A percentile compares a stretch with the other conserved stretches of the same genome.
Evolutionary conservation across 2,888 invertebrate species (phyloP).

Genomic region (Drosophila merina): DNA sequence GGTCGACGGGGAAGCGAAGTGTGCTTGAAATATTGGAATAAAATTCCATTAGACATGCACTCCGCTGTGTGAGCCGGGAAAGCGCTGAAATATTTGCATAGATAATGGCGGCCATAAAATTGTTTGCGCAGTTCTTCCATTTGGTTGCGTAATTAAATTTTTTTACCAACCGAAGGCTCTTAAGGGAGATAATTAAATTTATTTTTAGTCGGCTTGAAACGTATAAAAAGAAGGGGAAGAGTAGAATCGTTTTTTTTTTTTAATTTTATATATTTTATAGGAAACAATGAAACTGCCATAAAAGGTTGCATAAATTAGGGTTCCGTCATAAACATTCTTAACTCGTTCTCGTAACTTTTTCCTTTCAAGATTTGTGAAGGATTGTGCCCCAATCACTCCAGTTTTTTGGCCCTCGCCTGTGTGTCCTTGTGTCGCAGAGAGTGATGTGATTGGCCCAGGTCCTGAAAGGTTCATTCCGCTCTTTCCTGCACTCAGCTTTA

Average conservation of each 20-base stretch:
- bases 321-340: no score
- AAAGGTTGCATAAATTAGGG: no score
- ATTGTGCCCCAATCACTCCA: no score
- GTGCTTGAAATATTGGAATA: conserved; percentile 68
- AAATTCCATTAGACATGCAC: conserved; percentile 57
- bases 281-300: no score
- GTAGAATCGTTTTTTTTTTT: no score
- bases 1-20: conserved; percentile 47
- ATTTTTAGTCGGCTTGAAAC: not conserved
- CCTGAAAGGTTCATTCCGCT: not conserved
- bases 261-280: no score
- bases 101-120: conserved; percentile 56
- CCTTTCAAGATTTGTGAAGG: not conserved
- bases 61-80: conserved; percentile 5
- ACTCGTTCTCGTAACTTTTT: no score
- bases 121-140: conserved; percentile 49
- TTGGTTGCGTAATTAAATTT: conserved; percentile 66
- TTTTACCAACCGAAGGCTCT: not conserved
- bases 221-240: no score
- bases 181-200: not conserved
- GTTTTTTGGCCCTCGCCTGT: not conserved
- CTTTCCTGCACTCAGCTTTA: conserved; percentile 20
- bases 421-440: conserved; percentile 14
- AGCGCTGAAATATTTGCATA: conserved; percentile 60
- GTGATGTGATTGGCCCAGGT: conserved; percentile 26